Evolutionary conservation across 2,888 invertebrate genomes (phyloP), one percentile per base, ranked within the genome.

Genomic region (Alloplasta piceator): DNA sequence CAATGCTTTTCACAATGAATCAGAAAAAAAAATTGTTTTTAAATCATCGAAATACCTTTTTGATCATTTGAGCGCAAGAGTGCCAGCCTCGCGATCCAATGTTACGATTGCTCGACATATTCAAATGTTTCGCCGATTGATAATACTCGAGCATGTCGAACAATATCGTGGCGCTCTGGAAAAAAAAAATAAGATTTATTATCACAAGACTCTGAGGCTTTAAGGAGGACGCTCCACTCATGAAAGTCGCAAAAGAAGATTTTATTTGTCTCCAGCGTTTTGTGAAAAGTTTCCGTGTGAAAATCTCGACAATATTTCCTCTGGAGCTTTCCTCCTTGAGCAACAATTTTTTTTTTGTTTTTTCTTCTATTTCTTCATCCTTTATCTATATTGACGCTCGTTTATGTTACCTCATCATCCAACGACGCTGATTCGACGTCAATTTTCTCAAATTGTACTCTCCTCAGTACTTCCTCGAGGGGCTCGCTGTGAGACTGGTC

Each of bases 61-160:
- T 96, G 82, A 97, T 94, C 94, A 97, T 95, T 85, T 95, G 94
- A 43, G 96, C 95, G 84, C 97, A 97, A 0, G 97, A 95, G 89
- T 96, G 96, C 97, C 98, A 98, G 7, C 97, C 98, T 55, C 96
- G 93, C 60, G 94, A 93, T 73, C 96, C 96, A 91, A 97, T 96
- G 85, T 94, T 94, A 78, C 95, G 93, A 91, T 97, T 97, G 67
- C 95, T 95, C 43, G 96, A 95, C 83, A 98, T 95, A 90, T 96
- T 96, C 81, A 98, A 92, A 84, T 95, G 94, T 82, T 92, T 92
- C 0, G 94, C 93, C 58, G 97, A 97, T 91, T 98, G 98, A 92
- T 98, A 98, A 92, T 97, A 98, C 91, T 98, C 98, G 82, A 98
- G 94, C 96, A 98, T 98, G 91, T 98, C 98, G 91, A 97, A 98